Evolutionary conservation across 2,113 vertebrate species (phyloP), one percentile per base, ranked within the genome.

Genomic region (Callipepla squamata): DNA sequence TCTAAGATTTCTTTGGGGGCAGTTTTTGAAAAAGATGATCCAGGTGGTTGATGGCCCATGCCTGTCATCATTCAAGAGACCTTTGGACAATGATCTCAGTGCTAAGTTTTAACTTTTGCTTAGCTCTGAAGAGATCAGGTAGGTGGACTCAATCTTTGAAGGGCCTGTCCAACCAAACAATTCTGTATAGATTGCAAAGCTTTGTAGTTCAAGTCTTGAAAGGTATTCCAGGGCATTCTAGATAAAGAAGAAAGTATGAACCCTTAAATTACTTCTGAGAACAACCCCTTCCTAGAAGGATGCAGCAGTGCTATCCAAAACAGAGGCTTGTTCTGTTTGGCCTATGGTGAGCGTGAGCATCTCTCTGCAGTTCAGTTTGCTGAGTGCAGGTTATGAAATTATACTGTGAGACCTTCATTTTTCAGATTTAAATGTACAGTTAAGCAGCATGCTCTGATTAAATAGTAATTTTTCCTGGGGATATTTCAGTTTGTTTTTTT

Each of bases 391-490:
- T 85, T 79, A 28, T 36, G 51, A 67, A 69, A 72, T 65, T 51
- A 30, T 63, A 6, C 63, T 47, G 44, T 1, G 6, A 85, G 58
- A 62, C 77, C 13, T 79, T 50, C 78, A 34, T 80, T 85, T 92
- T 87, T 72, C 19, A 55, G 51, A 69, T 89, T 70, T 73, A 80
- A 94, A 81, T 63, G 28, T 87, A 70, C 58, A 88, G 61, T 47
- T 78, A 65, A 92, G 81, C 34, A 74, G 70, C 57, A 55, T n/a
- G 14, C 30, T 90, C 42, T 93, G 47, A 77, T 85, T 86, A 88
- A 72, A 82, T 89, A 88, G 67, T 85, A 67, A n/a, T 93, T 93
- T 88, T 93, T 93, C 80, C 78, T 90, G 36, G 51, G 77, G 57
- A 53, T 79, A 47, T 87, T 92, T 95, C 40, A 91, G 44, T 79